These are phyloP conservation scores for Eupeodes corollae DNA, from an alignment of 1,140 invertebrate genomes.

Conservation along the genomic window DNA sequence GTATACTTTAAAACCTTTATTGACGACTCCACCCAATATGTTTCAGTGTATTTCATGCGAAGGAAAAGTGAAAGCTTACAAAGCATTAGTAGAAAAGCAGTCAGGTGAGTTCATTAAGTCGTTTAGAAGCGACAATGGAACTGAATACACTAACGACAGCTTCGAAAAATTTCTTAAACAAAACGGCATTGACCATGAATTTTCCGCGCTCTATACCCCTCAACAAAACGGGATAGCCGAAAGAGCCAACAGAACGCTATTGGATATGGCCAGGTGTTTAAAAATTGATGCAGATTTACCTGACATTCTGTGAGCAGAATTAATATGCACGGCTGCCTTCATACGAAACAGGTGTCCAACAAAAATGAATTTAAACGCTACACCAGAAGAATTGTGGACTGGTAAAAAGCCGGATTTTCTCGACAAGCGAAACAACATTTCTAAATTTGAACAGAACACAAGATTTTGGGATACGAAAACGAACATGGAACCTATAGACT, in stretches of 20 bases:
- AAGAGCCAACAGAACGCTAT: constrained; percentile 7
- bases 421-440: constrained; percentile 7
- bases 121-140: constrained; percentile 18
- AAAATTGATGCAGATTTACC: constrained; percentile 6
- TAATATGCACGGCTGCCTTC: constrained; percentile 11
- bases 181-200: constrained; percentile 10
- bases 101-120: constrained; percentile 1
- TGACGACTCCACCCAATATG: constrained; percentile 30
- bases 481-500: constrained; percentile 5
- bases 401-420: constrained; percentile 19
- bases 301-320: constrained; percentile 15
- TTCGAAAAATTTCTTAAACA: constrained; percentile 17
- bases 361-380: constrained; percentile 7
- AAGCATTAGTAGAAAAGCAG: background rate
- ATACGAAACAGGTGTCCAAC: constrained; percentile 13
- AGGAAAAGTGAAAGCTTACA: constrained; percentile 11
- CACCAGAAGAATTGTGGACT: constrained; percentile 29
- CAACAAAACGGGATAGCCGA: constrained; percentile 14
- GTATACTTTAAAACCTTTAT: constrained; percentile 32
- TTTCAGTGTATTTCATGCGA: constrained; percentile 32
- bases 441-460: constrained; percentile 5
- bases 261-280: constrained; percentile 13
- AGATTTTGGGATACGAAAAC: constrained; percentile 5
- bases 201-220: constrained; percentile 8
- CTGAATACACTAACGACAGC: constrained; percentile 17